A percentile compares a stretch with the other conserved stretches of the same genome.
Conservation (phyloP, 2,888 invertebrate genomes). For the Trichopria drosophilae region DNA sequence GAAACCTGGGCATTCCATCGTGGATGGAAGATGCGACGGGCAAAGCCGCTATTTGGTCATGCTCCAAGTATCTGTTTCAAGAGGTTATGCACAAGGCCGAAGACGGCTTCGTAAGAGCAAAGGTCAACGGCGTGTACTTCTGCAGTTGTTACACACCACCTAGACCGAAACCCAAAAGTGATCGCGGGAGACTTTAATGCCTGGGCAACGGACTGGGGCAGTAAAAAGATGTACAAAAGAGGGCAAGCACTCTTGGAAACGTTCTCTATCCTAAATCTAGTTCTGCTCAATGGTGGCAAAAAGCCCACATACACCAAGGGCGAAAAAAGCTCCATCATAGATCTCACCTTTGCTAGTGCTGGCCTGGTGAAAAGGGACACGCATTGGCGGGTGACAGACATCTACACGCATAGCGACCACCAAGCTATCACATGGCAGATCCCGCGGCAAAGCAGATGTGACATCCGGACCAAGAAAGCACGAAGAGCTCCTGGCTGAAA, state of each 20-base stretch:
- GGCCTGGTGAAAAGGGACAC: conserved; percentile 26
- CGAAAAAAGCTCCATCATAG: conserved; percentile 28
- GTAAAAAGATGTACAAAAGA: conserved; percentile 29
- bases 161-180: conserved; percentile 15
- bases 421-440: conserved; percentile 11
- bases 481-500: conserved; percentile 11
- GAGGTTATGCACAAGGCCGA: conserved; percentile 2
- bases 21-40: conserved; percentile 24
- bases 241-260: conserved; percentile 31
- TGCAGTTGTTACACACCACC: conserved; percentile 28
- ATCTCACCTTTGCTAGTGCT: conserved; percentile 36
- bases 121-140: conserved; percentile 18
- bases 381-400: conserved; percentile 32
- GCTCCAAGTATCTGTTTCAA: conserved; percentile 16
- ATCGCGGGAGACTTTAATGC: conserved; percentile 33
- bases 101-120: conserved; percentile 22
- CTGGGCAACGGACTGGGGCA: conserved; percentile 36
- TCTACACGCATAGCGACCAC: conserved; percentile 32
- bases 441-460: neutral
- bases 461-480: conserved; percentile 12
- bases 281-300: conserved; percentile 28
- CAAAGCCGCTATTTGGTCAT: conserved; percentile 29
- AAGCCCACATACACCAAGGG: conserved; percentile 29
- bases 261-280: conserved; percentile 23
- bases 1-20: conserved; percentile 9